These are phyloP conservation scores for Dynastes grantii DNA, from an alignment of 2,888 invertebrate species.

Conservation along the genomic window DNA sequence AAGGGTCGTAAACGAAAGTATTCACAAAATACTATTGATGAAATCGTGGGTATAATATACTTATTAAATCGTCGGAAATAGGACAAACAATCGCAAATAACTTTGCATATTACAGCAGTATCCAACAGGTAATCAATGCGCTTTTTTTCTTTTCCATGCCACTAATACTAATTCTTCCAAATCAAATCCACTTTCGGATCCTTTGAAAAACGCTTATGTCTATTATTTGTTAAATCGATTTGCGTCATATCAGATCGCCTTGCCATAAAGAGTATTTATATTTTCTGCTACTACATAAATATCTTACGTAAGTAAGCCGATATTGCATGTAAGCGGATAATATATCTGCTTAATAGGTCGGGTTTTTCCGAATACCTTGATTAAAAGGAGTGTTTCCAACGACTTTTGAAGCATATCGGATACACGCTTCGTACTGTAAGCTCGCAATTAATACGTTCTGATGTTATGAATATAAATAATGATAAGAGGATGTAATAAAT, in stretches of 20 bases:
- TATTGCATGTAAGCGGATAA: conserved; percentile 6
- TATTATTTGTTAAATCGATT: conserved; percentile 5
- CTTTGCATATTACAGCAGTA: no score
- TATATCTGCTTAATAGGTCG: neutral
- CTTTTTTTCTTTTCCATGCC: no score
- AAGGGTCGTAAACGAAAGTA: no score
- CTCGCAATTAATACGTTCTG: no score
- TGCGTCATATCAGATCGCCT: neutral
- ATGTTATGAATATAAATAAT: no score
- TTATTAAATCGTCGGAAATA: no score
- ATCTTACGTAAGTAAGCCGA: neutral
- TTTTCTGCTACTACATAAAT: neutral
- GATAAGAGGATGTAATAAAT: no score
- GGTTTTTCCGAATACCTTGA: neutral
- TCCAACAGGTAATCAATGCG: no score
- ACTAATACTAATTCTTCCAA: neutral
- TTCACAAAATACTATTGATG: no score
- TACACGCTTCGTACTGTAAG: no score
- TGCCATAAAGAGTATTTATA: neutral
- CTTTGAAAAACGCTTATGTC: neutral
- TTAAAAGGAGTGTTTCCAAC: neutral
- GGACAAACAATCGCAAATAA: no score
- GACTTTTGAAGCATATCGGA: neutral
- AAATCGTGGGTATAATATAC: no score
- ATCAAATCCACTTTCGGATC: neutral